Percentiles rank a stretch among this genome's conserved stretches.
Conservation (phyloP, 2,888 invertebrate species). For the Balanococcus diminutus region DNA sequence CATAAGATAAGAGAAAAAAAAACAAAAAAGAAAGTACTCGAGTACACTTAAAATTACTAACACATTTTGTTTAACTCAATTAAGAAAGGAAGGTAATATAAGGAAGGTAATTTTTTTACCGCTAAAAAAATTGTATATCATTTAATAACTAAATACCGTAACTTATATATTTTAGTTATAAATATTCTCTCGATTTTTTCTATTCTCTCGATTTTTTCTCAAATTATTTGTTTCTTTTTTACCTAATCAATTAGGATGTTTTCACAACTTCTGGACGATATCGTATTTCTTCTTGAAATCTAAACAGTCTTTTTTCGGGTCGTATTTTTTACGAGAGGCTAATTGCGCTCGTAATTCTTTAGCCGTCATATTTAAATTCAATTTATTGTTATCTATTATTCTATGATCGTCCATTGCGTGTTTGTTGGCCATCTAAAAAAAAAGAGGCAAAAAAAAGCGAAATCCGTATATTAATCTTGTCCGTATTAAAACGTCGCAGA, state of each 20-base stretch:
- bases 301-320: conserved; percentile 87
- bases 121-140: not conserved
- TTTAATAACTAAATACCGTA: conserved; percentile 1
- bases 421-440: conserved; percentile 47
- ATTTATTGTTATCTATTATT: conserved; percentile 54
- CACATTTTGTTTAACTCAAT: not conserved
- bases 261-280: conserved; percentile 88
- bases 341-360: conserved; percentile 87
- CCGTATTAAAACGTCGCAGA: conserved; percentile 50
- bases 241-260: not conserved
- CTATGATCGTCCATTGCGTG: conserved; percentile 42
- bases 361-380: conserved; percentile 90
- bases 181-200: not conserved
- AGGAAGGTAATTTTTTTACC: not conserved
- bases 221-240: not conserved
- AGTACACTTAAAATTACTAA: not conserved
- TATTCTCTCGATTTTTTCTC: not conserved
- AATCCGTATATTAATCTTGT: not conserved
- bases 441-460: not conserved
- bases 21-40: not conserved
- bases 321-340: conserved; percentile 84
- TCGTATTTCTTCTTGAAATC: conserved; percentile 92
- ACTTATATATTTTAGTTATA: not conserved
- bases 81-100: conserved; percentile 4
- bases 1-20: not conserved